A percentile compares a stretch with the other conserved stretches of the same genome.
Conservation (phyloP, 2,797 vertebrate genomes). For the Sebastes jordani region DNA sequence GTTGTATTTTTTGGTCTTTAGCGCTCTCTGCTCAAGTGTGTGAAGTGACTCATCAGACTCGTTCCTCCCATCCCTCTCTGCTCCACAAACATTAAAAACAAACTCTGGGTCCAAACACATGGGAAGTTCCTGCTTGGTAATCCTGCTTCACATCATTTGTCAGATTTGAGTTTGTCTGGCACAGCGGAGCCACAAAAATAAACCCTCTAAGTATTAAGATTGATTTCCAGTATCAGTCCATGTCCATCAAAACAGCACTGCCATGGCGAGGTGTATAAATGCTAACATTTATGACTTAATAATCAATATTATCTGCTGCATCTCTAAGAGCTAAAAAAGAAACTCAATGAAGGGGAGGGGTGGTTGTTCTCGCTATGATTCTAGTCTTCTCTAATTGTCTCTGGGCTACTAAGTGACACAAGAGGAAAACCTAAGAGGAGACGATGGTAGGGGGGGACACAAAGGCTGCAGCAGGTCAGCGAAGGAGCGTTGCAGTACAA, state of each 20-base stretch:
- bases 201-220: slow-evolving; percentile 6
- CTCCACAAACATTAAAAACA: slow-evolving; percentile 10
- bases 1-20: not conserved
- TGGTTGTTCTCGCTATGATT: slow-evolving; percentile 19
- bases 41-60: not conserved
- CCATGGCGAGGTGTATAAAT: slow-evolving; percentile 17
- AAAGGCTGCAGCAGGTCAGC: slow-evolving; percentile 41
- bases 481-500: slow-evolving; percentile 26
- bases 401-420: slow-evolving; percentile 32
- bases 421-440: slow-evolving; percentile 34
- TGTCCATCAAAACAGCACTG: slow-evolving; percentile 10
- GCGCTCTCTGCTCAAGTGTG: not conserved
- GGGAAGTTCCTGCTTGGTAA: not conserved
- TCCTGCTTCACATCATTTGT: not conserved
- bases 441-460: slow-evolving; percentile 3
- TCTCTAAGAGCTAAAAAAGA: slow-evolving; percentile 44
- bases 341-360: slow-evolving; percentile 1
- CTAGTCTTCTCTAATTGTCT: slow-evolving; percentile 59
- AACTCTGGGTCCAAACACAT: not conserved
- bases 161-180: not conserved
- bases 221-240: not conserved
- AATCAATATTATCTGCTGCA: slow-evolving; percentile 44
- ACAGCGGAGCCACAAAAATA: not conserved
- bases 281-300: slow-evolving; percentile 36
- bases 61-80: slow-evolving; percentile 6